Evolutionary conservation across 2,113 vertebrate species (phyloP).

Genomic region (Passer domesticus): DNA sequence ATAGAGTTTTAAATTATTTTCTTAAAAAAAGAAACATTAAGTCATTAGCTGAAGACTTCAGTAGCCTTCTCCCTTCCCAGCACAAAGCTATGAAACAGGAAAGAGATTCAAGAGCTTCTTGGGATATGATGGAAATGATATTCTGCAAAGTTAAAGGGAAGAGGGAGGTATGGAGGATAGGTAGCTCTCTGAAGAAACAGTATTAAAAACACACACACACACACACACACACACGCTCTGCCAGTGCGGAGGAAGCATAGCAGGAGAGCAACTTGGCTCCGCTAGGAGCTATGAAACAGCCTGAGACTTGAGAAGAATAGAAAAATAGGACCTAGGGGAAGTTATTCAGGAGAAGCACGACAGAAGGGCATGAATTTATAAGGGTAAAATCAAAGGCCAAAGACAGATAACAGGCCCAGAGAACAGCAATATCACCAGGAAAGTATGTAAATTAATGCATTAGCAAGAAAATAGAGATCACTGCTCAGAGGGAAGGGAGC

Average conservation of each 20-base stretch:
- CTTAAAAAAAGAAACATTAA: background rate
- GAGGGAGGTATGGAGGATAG: background rate
- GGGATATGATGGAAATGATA: background rate
- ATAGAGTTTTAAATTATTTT: background rate
- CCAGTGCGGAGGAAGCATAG: background rate
- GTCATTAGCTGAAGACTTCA: background rate
- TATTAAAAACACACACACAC: background rate
- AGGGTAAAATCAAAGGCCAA: background rate
- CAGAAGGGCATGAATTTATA: background rate
- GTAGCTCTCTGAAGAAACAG: background rate
- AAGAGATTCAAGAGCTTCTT: background rate
- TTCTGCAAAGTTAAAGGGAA: background rate
- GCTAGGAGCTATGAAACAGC: background rate
- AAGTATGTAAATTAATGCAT: background rate
- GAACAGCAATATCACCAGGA: background rate
- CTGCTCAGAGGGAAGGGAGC: background rate
- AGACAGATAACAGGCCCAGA: background rate
- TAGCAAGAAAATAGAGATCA: background rate
- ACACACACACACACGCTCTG: background rate
- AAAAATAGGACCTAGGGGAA: background rate
- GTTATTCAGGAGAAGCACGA: background rate
- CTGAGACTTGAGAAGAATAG: constrained; percentile 3
- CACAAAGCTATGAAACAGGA: background rate
- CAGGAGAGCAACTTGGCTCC: constrained; percentile 11
- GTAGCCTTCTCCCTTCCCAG: background rate